phyloP scores from a whole-genome alignment of 2,888 invertebrate species.

The Oscheius onirici region DNA sequence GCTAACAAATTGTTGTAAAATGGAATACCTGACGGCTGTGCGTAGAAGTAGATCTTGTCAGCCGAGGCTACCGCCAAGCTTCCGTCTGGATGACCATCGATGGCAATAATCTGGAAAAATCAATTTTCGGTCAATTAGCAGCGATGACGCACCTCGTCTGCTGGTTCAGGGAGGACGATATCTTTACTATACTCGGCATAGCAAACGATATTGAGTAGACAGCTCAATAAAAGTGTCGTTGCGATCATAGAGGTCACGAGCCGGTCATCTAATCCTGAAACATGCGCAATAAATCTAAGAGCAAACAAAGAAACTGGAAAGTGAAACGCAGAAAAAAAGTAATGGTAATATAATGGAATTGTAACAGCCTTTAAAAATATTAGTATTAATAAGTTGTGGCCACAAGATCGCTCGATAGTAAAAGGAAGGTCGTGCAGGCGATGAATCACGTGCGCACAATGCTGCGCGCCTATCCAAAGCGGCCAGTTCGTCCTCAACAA shows the following conservation, averaged over 20 bases:
- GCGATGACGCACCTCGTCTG: conserved; percentile 12
- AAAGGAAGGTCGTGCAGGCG: conserved; percentile 21
- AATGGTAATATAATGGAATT: not conserved
- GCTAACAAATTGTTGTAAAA: not conserved
- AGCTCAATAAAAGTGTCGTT: conserved; percentile 7
- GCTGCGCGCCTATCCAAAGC: conserved; percentile 19
- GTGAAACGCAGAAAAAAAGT: not conserved
- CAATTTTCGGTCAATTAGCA: not conserved
- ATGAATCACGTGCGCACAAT: conserved; percentile 28
- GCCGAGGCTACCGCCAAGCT: conserved; percentile 19
- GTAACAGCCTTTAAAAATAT: not conserved
- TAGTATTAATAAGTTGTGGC: conserved; percentile 15
- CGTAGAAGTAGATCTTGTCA: conserved; percentile 10
- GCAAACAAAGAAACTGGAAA: not conserved
- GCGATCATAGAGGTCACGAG: conserved; percentile 23
- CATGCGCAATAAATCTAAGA: not conserved
- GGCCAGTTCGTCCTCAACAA: conserved; percentile 19
- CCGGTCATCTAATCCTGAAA: conserved; percentile 30
- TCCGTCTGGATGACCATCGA: conserved; percentile 10
- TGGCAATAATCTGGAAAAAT: conserved; percentile 16
- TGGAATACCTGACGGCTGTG: not conserved
- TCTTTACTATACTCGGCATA: conserved; percentile 12
- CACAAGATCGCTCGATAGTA: conserved; percentile 24
- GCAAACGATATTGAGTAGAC: not conserved
- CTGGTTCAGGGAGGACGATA: conserved; percentile 14